Percentiles rank a stretch among this genome's conserved stretches.
phyloP scores from a whole-genome alignment of 2,113 vertebrate genomes.

The Cryptotis parvus region DNA sequence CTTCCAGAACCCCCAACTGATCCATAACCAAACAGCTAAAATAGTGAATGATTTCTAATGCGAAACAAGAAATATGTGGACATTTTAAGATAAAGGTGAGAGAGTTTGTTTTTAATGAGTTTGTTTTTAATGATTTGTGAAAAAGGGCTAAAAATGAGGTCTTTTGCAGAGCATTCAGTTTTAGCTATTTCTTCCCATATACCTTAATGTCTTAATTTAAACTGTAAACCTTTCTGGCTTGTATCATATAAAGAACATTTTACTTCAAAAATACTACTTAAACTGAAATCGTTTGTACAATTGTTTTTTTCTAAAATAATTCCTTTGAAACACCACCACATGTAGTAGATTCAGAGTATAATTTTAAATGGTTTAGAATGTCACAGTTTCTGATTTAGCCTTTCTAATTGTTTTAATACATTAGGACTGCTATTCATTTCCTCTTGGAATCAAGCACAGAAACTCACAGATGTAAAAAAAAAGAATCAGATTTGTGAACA shows the following conservation, averaged over 20 bases:
- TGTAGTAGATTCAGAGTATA: too few species aligned
- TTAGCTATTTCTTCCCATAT: constrained; percentile 16
- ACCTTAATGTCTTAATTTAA: constrained; percentile 26
- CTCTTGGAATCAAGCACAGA: too few species aligned
- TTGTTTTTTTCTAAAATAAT: too few species aligned
- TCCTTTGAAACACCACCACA: too few species aligned
- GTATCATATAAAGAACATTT: not conserved
- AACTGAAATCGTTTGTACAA: constrained; percentile 33
- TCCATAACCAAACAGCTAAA: not conserved
- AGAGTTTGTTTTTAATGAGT: not conserved
- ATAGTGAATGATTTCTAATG: not conserved
- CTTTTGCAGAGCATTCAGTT: not conserved
- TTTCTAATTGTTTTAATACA: too few species aligned
- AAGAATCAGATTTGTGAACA: too few species aligned
- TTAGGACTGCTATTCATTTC: too few species aligned
- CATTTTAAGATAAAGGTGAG: not conserved
- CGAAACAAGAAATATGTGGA: not conserved
- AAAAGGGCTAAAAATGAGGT: not conserved
- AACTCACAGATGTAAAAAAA: too few species aligned
- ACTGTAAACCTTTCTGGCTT: not conserved
- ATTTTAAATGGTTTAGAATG: too few species aligned
- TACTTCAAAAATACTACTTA: constrained; percentile 34
- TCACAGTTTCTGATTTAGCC: too few species aligned
- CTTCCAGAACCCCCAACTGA: not conserved
- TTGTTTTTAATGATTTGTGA: constrained; percentile 5